Evolutionary conservation across 2,888 invertebrate species (phyloP).

Genomic region (Tetanocera ferruginea): DNA sequence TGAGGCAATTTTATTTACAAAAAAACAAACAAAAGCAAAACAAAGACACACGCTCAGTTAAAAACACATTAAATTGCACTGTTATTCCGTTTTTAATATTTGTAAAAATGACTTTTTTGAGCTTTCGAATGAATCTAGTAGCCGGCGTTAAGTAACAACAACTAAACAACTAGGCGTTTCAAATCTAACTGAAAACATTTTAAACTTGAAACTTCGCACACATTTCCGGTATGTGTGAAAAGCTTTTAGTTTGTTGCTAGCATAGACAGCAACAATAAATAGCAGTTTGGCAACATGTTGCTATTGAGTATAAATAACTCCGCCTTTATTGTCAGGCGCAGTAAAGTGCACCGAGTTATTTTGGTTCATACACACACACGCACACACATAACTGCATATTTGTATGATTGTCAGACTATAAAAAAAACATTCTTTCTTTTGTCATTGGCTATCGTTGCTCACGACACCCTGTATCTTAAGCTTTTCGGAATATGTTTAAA

Average conservation of each 20-base stretch:
- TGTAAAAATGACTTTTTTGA: neutral
- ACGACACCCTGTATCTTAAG: too few relatives aligned
- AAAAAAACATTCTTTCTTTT: too few relatives aligned
- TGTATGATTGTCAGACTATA: too few relatives aligned
- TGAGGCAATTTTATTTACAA: neutral
- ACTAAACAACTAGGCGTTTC: slow-evolving; percentile 11
- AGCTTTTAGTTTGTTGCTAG: too few relatives aligned
- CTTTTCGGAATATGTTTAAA: slow-evolving; percentile 12
- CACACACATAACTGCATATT: too few relatives aligned
- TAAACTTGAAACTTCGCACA: neutral
- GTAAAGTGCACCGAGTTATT: neutral
- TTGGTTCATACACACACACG: too few relatives aligned
- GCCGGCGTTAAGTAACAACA: slow-evolving; percentile 3
- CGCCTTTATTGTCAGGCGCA: slow-evolving; percentile 37
- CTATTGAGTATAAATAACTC: slow-evolving; percentile 14
- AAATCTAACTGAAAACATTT: slow-evolving; percentile 7
- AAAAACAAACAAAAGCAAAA: neutral
- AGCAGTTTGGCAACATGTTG: slow-evolving; percentile 26
- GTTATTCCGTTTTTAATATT: too few relatives aligned
- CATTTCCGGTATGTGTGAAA: neutral
- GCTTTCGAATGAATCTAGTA: neutral
- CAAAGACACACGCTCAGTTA: neutral
- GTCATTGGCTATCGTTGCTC: too few relatives aligned
- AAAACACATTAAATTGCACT: neutral
- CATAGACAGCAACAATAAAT: neutral